Evolutionary conservation across 2,888 invertebrate species (phyloP), one percentile per base, ranked within the genome.

Genomic region (Bursaphelenchus okinawaensis): DNA sequence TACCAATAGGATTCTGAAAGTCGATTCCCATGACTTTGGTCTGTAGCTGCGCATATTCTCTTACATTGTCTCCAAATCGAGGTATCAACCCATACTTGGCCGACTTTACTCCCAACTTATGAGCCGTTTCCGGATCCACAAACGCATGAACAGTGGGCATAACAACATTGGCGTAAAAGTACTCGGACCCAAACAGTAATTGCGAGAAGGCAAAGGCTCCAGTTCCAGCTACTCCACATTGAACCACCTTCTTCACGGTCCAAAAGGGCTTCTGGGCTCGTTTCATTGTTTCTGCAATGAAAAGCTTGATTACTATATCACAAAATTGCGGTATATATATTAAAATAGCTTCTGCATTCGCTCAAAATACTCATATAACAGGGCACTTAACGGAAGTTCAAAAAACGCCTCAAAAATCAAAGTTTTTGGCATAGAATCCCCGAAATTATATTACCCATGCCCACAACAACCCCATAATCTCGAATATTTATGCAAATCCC

Each of bases 1-100:
- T 22, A 51, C 72, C 80, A 75, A 98, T 84, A 0, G 96, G 96
- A 85, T 93, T 95, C 62, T 87, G 86, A 68, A 98, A 88, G 16
- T 88, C 83, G 68, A 88, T 65, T n/a, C 77, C 81, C 55, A 80
- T 73, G 7, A 82, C 69, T 52, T 60, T 61, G 56, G 71, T 75
- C 50, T 75, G 69, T 58, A 81, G 66, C 62, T 75, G 76, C 3
- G 73, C 73, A 67, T 81, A 81, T 51, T 79, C 77, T 63, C 69
- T 71, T 20, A 67, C 65, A 55, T 77, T 81, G 65, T 68, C 71
- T 31, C 75, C 77, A 27, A 63, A 80, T 7, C 68, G 52, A 1
- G 80, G 75, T 16, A 78, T 29, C 7, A 79, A 69, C 23, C 81
- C 81, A 69, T 68, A 75, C 9, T 69, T 68, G 31, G 78, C 78